Conservation (phyloP, 2,888 invertebrate genomes). For the Beris morrisii region DNA sequence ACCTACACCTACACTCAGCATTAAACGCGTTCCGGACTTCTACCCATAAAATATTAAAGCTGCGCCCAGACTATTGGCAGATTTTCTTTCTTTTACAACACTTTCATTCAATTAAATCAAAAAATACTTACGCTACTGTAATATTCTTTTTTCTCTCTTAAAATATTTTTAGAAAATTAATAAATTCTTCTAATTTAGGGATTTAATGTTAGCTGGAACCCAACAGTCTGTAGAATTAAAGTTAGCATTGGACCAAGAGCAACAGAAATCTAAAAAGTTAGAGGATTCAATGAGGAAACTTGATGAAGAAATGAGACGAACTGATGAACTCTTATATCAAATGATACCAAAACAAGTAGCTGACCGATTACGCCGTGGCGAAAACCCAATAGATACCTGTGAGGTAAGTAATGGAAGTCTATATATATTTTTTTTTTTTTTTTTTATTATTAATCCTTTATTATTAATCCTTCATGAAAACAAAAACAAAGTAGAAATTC, state of each 20-base stretch:
- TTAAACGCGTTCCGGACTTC: too few species aligned
- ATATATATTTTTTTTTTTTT: slow-evolving; percentile 2
- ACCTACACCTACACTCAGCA: too few species aligned
- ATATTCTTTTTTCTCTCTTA: too few species aligned
- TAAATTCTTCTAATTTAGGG: slow-evolving; percentile 60
- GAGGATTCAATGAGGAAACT: slow-evolving; percentile 95
- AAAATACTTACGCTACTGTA: too few species aligned
- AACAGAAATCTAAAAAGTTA: slow-evolving; percentile 92
- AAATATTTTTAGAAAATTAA: too few species aligned
- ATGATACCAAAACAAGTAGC: slow-evolving; percentile 99
- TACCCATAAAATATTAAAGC: too few species aligned
- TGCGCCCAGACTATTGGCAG: too few species aligned
- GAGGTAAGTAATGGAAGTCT: slow-evolving; percentile 66
- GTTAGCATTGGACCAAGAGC: slow-evolving; percentile 92
- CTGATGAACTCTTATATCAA: slow-evolving; percentile 94
- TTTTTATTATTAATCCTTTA: too few species aligned
- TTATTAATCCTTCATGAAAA: too few species aligned
- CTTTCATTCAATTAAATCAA: too few species aligned
- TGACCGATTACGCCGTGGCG: slow-evolving; percentile 88
- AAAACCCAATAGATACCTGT: slow-evolving; percentile 94
- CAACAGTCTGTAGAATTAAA: slow-evolving; percentile 97
- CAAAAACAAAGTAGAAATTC: too few species aligned
- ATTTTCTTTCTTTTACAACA: too few species aligned
- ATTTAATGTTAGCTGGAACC: slow-evolving; percentile 93
- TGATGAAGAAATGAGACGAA: slow-evolving; percentile 93